phyloP scores from a whole-genome alignment of 2,797 vertebrate species.

The Tolypeutes matacus region DNA sequence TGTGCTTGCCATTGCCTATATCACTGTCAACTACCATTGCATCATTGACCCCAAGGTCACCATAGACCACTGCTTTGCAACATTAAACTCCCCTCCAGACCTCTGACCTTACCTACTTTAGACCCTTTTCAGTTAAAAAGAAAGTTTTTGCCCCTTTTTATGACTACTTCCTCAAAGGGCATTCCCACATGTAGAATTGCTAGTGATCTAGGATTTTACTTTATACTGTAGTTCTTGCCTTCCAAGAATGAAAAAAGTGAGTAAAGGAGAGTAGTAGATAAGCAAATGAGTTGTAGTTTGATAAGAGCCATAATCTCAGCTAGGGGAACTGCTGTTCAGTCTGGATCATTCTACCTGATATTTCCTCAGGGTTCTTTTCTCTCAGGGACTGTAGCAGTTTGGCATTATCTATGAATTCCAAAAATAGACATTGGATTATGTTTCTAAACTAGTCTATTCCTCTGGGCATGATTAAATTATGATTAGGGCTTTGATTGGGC shows the following conservation, averaged over 20 bases:
- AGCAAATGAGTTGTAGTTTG: background rate
- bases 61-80: background rate
- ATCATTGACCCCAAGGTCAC: background rate
- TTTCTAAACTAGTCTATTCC: too few relatives aligned
- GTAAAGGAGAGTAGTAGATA: background rate
- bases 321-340: background rate
- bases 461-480: too few relatives aligned
- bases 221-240: background rate
- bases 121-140: background rate
- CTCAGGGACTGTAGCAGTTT: background rate
- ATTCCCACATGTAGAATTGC: background rate
- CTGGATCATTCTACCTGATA: background rate
- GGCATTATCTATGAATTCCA: too few relatives aligned
- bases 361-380: background rate
- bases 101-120: background rate
- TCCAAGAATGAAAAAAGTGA: background rate
- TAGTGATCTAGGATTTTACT: background rate
- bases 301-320: background rate
- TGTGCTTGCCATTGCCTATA: background rate
- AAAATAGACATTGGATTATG: too few relatives aligned
- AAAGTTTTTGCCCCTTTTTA: background rate
- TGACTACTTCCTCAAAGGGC: background rate
- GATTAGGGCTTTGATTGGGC: too few relatives aligned
- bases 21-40: background rate
- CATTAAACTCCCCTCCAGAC: background rate